Conservation (phyloP, 2,888 invertebrate species). For the Pimpla rufipes region DNA sequence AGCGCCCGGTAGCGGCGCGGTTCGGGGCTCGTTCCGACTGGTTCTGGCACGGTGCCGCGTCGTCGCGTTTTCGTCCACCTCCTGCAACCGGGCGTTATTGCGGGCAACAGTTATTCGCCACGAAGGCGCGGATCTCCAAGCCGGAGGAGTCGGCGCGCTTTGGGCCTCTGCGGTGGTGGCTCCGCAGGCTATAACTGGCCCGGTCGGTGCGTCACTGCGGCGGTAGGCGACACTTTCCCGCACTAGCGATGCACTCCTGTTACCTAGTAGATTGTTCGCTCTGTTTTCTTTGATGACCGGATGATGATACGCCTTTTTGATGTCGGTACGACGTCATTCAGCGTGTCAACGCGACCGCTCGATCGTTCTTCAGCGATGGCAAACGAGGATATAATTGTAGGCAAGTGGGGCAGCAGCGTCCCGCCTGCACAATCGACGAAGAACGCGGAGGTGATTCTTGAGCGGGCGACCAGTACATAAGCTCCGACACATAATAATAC, state of each 20-base stretch:
- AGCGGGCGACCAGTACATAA: slow-evolving; percentile 33
- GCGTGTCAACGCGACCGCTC: not conserved
- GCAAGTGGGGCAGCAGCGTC: not conserved
- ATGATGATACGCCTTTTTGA: not conserved
- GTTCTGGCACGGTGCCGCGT: slow-evolving; percentile 82
- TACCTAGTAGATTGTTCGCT: slow-evolving; percentile 7
- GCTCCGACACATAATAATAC: slow-evolving; percentile 49
- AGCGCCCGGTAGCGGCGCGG: slow-evolving; percentile 68
- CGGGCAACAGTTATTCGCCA: slow-evolving; percentile 67
- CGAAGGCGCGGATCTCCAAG: slow-evolving; percentile 64
- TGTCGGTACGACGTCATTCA: not conserved
- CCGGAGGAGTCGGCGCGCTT: slow-evolving; percentile 65
- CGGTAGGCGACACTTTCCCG: slow-evolving; percentile 31
- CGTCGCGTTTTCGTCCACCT: slow-evolving; percentile 76
- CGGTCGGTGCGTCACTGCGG: slow-evolving; percentile 54
- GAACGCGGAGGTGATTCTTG: not conserved
- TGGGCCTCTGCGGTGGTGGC: slow-evolving; percentile 34
- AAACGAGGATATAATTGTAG: not conserved
- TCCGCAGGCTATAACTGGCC: slow-evolving; percentile 58
- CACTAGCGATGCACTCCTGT: slow-evolving; percentile 28
- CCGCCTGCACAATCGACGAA: not conserved
- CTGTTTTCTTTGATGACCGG: not conserved
- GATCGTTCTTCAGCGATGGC: too few species aligned
- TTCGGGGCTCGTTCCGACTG: slow-evolving; percentile 78
- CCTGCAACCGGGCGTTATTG: slow-evolving; percentile 64